Conservation (phyloP, 2,113 vertebrate species). For the human (Homo sapiens) region DNA sequence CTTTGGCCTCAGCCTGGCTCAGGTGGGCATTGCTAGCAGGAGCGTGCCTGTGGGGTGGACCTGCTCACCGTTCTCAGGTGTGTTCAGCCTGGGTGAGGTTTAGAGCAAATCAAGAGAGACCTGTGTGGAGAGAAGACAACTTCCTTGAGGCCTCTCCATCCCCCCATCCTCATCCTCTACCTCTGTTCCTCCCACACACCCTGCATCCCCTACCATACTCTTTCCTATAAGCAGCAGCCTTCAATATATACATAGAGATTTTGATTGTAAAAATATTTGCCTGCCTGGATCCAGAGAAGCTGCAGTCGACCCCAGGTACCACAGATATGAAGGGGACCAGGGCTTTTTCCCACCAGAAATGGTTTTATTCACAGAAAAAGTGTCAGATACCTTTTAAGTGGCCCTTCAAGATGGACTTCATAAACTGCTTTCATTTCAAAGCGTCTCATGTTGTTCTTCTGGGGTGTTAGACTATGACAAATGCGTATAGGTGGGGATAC, state of each 20-base stretch:
- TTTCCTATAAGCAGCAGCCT: background rate
- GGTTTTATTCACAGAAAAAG: background rate
- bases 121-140: background rate
- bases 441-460: background rate
- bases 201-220: background rate
- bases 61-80: background rate
- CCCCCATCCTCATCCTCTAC: no score
- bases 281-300: background rate
- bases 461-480: background rate
- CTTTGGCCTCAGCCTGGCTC: background rate
- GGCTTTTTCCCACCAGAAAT: background rate
- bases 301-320: background rate
- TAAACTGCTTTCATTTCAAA: background rate
- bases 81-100: background rate
- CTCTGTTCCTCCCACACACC: fast-evolving
- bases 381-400: background rate
- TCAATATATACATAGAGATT: background rate
- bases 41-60: no score
- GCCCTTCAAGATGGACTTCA: background rate
- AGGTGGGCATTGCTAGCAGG: background rate
- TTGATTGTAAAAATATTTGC: background rate
- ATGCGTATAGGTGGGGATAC: background rate
- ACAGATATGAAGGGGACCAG: background rate
- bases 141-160: background rate
- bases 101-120: background rate